Conservation (phyloP, 2,113 vertebrate genomes). For the Corynorhinus townsendii region DNA sequence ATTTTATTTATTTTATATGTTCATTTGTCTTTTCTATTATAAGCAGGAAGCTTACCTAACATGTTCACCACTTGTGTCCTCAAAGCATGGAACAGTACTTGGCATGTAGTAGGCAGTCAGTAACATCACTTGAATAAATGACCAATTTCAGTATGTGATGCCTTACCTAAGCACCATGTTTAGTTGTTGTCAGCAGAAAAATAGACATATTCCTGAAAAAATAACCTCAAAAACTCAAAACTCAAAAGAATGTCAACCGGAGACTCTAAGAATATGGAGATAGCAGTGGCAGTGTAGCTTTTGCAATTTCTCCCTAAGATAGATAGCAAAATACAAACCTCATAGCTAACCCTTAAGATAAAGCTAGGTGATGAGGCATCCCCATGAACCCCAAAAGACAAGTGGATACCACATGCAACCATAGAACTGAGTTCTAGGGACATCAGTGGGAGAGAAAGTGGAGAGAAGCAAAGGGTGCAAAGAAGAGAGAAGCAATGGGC, state of each 20-base stretch:
- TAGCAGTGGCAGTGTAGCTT: not conserved
- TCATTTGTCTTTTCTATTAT: not conserved
- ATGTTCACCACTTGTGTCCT: not conserved
- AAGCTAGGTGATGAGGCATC: not conserved
- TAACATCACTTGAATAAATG: not conserved
- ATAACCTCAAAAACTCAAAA: not conserved
- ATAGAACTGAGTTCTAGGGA: not conserved
- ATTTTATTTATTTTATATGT: not conserved
- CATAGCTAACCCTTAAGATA: not conserved
- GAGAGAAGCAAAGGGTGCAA: not conserved
- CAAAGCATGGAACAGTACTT: not conserved
- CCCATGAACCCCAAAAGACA: not conserved
- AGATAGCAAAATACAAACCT: not conserved
- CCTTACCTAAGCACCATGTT: not conserved
- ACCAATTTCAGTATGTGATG: not conserved
- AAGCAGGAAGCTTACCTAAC: not conserved
- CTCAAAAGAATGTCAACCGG: not conserved
- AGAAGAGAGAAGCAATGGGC: not conserved
- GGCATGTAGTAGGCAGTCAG: not conserved
- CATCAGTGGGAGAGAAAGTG: not conserved
- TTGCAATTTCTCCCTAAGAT: not conserved
- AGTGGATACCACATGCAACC: not conserved
- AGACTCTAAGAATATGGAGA: not conserved
- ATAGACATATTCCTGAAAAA: not conserved
- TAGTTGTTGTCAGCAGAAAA: not conserved